Percentiles rank a stretch among this genome's conserved stretches.
Evolutionary conservation across 2,797 vertebrate genomes (phyloP).

Genomic region (Bufotes viridis): DNA sequence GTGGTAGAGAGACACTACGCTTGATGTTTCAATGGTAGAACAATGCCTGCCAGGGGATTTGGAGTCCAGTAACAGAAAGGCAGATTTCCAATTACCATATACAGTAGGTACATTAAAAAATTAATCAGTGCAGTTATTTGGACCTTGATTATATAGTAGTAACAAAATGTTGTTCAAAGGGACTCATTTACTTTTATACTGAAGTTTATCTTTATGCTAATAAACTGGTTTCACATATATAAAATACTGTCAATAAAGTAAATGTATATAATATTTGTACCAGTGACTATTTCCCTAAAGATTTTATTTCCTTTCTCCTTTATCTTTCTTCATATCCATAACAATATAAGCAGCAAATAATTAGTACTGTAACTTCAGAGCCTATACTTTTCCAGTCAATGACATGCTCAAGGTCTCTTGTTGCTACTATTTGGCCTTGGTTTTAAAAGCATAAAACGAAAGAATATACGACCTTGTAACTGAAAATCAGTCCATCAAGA

Average conservation of each 20-base stretch:
- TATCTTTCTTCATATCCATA: slow-evolving; percentile 38
- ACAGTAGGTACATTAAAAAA: too few species aligned
- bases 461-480: slow-evolving; percentile 79
- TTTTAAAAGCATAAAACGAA: slow-evolving; percentile 77
- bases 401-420: slow-evolving; percentile 81
- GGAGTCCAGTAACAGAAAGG: too few species aligned
- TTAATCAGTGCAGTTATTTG: too few species aligned
- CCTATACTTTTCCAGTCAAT: slow-evolving; percentile 80
- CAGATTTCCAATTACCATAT: too few species aligned
- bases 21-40: too few species aligned
- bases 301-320: not conserved
- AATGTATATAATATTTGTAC: not conserved
- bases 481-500: slow-evolving; percentile 74
- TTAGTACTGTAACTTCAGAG: slow-evolving; percentile 76
- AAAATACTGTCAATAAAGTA: not conserved
- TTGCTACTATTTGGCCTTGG: slow-evolving; percentile 81
- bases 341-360: slow-evolving; percentile 72
- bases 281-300: not conserved
- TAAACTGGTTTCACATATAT: not conserved
- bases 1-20: too few species aligned
- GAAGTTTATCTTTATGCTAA: not conserved
- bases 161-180: not conserved
- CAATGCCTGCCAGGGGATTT: too few species aligned
- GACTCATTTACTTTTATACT: not conserved
- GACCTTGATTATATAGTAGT: too few species aligned